phyloP scores from a whole-genome alignment of 2,888 invertebrate species.

The Perithous albicinctus region DNA sequence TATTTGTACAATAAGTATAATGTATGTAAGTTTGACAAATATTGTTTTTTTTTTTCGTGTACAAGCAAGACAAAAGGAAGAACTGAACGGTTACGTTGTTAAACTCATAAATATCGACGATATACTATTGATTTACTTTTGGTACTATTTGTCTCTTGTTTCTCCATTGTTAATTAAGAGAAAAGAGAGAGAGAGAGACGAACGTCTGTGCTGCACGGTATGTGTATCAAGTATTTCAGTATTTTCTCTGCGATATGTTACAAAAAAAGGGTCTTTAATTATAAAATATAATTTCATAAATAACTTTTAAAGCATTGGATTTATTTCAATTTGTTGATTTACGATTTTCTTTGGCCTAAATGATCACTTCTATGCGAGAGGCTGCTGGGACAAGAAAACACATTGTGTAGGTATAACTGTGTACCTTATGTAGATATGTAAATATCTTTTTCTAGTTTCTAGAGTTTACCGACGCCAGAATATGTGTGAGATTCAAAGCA shows the following conservation, averaged over 20 bases:
- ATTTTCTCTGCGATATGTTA: slow-evolving; percentile 66
- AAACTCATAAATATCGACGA: slow-evolving; percentile 41
- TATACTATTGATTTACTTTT: slow-evolving; percentile 28
- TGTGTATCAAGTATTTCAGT: slow-evolving; percentile 60
- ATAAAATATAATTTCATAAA: slow-evolving; percentile 69
- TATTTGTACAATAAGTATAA: slow-evolving; percentile 81
- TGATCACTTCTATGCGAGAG: background rate
- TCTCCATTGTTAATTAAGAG: slow-evolving; percentile 16
- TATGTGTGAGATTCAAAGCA: background rate
- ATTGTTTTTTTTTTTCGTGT: slow-evolving; percentile 55
- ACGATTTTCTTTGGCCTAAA: background rate
- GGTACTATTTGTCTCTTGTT: slow-evolving; percentile 6
- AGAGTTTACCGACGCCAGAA: background rate
- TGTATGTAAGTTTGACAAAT: slow-evolving; percentile 59
- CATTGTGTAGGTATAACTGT: background rate
- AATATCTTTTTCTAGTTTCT: background rate
- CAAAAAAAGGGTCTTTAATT: slow-evolving; percentile 57
- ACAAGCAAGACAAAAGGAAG: slow-evolving; percentile 35
- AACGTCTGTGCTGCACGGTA: slow-evolving; percentile 18
- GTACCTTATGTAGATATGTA: slow-evolving; percentile 1
- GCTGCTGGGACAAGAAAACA: background rate
- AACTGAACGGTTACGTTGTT: slow-evolving; percentile 48
- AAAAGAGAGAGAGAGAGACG: slow-evolving; percentile 18
- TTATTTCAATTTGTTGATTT: background rate
- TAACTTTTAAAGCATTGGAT: slow-evolving; percentile 46